Percentiles rank a stretch among this genome's conserved stretches.
Conservation (phyloP, 2,797 vertebrate species). For the Macroramphosus scolopax region DNA sequence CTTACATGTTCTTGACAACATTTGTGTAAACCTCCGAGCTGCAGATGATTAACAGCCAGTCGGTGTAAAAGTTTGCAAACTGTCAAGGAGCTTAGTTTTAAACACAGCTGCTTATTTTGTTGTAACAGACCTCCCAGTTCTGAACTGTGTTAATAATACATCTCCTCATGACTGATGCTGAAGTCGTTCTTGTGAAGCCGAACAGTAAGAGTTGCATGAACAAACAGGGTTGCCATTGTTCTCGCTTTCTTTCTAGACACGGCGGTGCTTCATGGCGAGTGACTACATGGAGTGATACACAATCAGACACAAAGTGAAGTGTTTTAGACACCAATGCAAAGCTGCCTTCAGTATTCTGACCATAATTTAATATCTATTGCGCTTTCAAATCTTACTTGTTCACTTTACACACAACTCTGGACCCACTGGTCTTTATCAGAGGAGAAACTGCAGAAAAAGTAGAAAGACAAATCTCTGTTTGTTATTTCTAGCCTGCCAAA, state of each 20-base stretch:
- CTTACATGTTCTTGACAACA: not conserved
- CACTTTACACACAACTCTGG: conserved; percentile 15
- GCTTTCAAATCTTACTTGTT: conserved; percentile 11
- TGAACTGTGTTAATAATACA: conserved; percentile 18
- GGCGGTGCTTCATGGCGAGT: too few species aligned
- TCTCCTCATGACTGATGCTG: conserved; percentile 8
- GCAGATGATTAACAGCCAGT: conserved; percentile 42
- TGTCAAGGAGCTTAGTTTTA: conserved; percentile 48
- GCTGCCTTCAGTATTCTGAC: too few species aligned
- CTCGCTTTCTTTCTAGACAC: too few species aligned
- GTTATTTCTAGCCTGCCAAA: too few species aligned
- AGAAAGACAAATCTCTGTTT: too few species aligned
- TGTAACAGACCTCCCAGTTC: conserved; percentile 30
- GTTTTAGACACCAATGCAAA: too few species aligned
- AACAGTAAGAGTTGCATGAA: conserved; percentile 30
- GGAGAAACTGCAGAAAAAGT: conserved; percentile 4
- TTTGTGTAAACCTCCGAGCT: conserved; percentile 28
- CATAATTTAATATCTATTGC: not conserved
- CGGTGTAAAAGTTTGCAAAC: conserved; percentile 36
- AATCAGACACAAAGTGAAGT: too few species aligned
- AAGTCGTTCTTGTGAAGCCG: conserved; percentile 4
- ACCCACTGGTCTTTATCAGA: conserved; percentile 20
- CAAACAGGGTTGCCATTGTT: too few species aligned
- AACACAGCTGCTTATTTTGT: conserved; percentile 53
- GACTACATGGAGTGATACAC: too few species aligned